A percentile compares a stretch with the other conserved stretches of the same genome.
Evolutionary conservation across 2,888 invertebrate genomes (phyloP).

Genomic region (Lottia gigantea): DNA sequence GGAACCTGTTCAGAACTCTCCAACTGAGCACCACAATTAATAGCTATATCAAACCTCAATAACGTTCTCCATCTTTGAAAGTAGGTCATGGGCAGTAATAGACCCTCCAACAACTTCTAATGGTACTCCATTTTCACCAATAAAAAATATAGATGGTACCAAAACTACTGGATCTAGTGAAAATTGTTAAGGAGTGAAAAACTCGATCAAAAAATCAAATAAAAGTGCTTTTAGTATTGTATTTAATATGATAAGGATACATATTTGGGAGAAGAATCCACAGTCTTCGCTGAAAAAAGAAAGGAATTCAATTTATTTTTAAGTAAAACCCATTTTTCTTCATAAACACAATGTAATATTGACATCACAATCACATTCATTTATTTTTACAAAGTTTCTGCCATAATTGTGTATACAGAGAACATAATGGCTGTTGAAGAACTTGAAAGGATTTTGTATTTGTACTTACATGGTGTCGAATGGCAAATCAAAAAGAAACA

Average conservation of each 20-base stretch:
- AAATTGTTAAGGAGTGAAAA: neutral
- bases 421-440: too few species aligned
- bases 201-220: neutral
- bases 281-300: conserved; percentile 73
- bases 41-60: conserved; percentile 44
- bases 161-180: conserved; percentile 68
- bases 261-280: conserved; percentile 84
- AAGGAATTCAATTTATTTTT: too few species aligned
- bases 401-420: too few species aligned
- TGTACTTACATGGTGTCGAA: too few species aligned
- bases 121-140: conserved; percentile 83
- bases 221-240: neutral
- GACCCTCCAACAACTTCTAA: conserved; percentile 81
- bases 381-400: too few species aligned
- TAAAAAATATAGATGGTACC: conserved; percentile 83
- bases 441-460: too few species aligned
- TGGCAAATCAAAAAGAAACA: too few species aligned
- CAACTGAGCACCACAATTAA: too few species aligned
- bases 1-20: too few species aligned
- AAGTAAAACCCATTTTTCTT: too few species aligned
- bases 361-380: too few species aligned
- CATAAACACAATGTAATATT: too few species aligned
- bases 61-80: conserved; percentile 72
- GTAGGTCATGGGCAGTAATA: conserved; percentile 75
- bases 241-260: conserved; percentile 77